A percentile compares a stretch with the other conserved stretches of the same genome.
Evolutionary conservation across 2,113 vertebrate genomes (phyloP).

Genomic region (Alligator mississippiensis): DNA sequence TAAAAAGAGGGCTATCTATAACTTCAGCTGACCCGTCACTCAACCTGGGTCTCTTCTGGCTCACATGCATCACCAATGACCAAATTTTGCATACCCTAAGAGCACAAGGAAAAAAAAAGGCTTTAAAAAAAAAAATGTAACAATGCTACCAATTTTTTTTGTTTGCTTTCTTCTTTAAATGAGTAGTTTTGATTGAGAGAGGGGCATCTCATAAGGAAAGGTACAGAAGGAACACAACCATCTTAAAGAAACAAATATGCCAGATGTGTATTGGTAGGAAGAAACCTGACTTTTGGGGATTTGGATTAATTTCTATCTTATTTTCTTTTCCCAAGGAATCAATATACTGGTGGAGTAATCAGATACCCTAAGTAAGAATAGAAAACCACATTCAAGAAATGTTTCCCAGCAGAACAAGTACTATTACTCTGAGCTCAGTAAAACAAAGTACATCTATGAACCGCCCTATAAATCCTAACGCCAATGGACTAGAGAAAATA

Average conservation of each 20-base stretch:
- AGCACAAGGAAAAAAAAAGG: too few relatives aligned
- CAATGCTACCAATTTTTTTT: too few relatives aligned
- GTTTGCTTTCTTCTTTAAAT: not conserved
- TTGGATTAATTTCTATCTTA: not conserved
- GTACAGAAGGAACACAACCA: not conserved
- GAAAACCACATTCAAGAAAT: not conserved
- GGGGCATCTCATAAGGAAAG: too few relatives aligned
- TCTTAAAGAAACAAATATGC: not conserved
- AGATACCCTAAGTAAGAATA: not conserved
- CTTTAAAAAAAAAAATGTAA: too few relatives aligned
- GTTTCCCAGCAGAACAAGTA: not conserved
- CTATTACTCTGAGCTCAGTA: not conserved
- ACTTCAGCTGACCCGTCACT: not conserved
- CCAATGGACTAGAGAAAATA: not conserved
- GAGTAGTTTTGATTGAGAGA: not conserved
- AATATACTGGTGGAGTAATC: not conserved
- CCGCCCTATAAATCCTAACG: not conserved
- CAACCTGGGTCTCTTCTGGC: not conserved
- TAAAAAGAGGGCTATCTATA: not conserved
- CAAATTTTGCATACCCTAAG: not conserved
- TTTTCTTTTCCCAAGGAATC: not conserved
- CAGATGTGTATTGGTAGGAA: not conserved
- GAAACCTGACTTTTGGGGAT: not conserved
- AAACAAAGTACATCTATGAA: not conserved
- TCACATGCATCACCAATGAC: not conserved